Evolutionary conservation across 1,140 invertebrate genomes (phyloP).

Genomic region (Drosophila neocordata): DNA sequence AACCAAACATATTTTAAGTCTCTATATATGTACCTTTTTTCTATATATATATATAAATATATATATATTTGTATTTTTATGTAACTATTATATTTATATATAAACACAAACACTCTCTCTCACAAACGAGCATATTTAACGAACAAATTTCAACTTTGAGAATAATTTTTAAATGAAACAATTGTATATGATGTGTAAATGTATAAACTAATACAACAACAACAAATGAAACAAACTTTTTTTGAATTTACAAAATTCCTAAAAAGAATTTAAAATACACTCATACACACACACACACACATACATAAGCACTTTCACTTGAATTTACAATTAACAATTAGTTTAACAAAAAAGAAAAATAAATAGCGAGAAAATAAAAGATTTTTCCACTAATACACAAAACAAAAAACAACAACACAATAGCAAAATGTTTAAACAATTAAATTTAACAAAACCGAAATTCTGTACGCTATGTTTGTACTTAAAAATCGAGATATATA

Average conservation of each 20-base stretch:
- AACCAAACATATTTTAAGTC: conserved; percentile 46
- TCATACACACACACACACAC: neutral
- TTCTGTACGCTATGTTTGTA: conserved; percentile 74
- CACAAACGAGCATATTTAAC: conserved; percentile 31
- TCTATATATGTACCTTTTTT: conserved; percentile 69
- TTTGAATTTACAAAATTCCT: conserved; percentile 42
- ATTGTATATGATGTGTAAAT: conserved; percentile 65
- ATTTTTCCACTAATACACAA: conserved; percentile 12
- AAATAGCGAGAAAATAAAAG: conserved; percentile 23
- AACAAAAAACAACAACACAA: conserved; percentile 26
- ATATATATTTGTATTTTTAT: conserved; percentile 59
- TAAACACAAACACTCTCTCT: conserved; percentile 10
- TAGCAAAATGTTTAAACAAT: conserved; percentile 59
- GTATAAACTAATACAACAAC: conserved; percentile 43
- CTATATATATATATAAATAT: conserved; percentile 50
- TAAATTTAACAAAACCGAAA: conserved; percentile 41
- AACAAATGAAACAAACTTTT: conserved; percentile 2
- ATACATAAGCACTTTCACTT: conserved; percentile 44
- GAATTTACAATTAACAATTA: conserved; percentile 55
- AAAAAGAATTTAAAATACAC: conserved; percentile 1
- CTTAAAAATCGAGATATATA: conserved; percentile 55
- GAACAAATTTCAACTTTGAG: conserved; percentile 38
- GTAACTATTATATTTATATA: conserved; percentile 42
- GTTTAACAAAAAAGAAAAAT: conserved; percentile 43
- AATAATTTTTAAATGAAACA: conserved; percentile 53